These are phyloP conservation scores for Alauda arvensis DNA, from an alignment of 2,797 vertebrate genomes.

Conservation along the genomic window DNA sequence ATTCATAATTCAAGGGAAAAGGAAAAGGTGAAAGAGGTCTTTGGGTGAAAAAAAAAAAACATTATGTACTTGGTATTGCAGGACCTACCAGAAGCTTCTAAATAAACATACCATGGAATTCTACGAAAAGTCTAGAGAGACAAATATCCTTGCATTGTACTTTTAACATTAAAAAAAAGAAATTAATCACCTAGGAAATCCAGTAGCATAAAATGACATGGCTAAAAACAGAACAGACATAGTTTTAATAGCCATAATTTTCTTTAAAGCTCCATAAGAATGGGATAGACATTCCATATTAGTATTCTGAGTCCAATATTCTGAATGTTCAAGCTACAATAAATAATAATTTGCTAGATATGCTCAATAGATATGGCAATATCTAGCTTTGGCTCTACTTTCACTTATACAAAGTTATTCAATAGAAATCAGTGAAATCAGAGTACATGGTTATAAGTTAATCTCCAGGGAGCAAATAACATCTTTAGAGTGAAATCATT, in stretches of 20 bases:
- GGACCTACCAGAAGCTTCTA: background rate
- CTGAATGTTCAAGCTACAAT: background rate
- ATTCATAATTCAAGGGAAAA: conserved; percentile 26
- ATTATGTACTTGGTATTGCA: background rate
- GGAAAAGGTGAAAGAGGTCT: background rate
- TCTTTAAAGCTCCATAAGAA: background rate
- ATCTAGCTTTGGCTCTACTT: background rate
- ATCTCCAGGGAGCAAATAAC: background rate
- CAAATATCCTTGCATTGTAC: background rate
- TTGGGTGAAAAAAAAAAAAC: background rate
- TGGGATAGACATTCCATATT: background rate
- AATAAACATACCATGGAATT: background rate
- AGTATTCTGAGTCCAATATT: background rate
- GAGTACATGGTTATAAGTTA: background rate
- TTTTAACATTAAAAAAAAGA: background rate
- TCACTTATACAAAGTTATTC: background rate
- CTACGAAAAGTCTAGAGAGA: background rate
- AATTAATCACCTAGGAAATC: background rate
- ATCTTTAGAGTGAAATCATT: background rate
- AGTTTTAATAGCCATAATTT: background rate
- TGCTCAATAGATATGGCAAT: background rate
- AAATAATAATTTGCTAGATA: background rate
- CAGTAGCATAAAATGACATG: background rate
- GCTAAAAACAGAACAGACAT: background rate
- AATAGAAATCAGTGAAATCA: background rate